phyloP scores from a whole-genome alignment of 2,113 vertebrate species.

The Ascaphus truei region DNA sequence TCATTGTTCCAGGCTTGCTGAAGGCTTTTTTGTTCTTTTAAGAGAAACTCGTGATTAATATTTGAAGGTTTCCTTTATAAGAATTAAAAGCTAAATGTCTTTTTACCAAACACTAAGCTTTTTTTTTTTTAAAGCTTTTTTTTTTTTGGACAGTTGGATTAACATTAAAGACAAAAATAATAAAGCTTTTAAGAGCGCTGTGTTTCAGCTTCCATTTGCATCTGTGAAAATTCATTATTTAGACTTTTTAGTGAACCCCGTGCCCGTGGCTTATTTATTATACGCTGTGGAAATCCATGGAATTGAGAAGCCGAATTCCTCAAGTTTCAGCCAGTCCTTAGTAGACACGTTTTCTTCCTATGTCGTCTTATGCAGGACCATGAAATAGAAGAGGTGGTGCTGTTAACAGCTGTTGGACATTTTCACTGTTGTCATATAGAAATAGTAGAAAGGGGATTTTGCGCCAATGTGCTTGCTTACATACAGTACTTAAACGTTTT shows the following conservation, averaged over 20 bases:
- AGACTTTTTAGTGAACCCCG: background rate
- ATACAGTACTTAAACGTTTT: too few species aligned
- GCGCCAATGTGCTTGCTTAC: too few species aligned
- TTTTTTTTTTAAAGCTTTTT: background rate
- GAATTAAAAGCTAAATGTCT: slow-evolving; percentile 3
- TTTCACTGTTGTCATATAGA: too few species aligned
- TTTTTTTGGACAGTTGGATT: background rate
- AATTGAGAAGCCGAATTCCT: slow-evolving; percentile 14
- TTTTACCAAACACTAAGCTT: slow-evolving; percentile 13
- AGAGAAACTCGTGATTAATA: slow-evolving; percentile 20
- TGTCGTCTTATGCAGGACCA: too few species aligned
- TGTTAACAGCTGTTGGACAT: too few species aligned
- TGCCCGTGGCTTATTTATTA: background rate
- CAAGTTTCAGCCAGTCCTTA: background rate
- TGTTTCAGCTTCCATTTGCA: slow-evolving; percentile 1
- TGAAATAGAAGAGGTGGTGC: too few species aligned
- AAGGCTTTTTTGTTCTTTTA: slow-evolving; percentile 39
- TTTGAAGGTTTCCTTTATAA: background rate
- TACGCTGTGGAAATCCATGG: slow-evolving; percentile 7
- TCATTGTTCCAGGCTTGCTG: slow-evolving; percentile 51
- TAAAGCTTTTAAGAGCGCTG: slow-evolving; percentile 8
- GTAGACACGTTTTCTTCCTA: background rate
- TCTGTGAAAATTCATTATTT: slow-evolving; percentile 16
- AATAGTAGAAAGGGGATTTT: too few species aligned
- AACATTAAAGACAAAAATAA: slow-evolving; percentile 8